A percentile compares a stretch with the other conserved stretches of the same genome.
phyloP scores from a whole-genome alignment of 2,113 vertebrate species.

The Cromileptes altivelis region DNA sequence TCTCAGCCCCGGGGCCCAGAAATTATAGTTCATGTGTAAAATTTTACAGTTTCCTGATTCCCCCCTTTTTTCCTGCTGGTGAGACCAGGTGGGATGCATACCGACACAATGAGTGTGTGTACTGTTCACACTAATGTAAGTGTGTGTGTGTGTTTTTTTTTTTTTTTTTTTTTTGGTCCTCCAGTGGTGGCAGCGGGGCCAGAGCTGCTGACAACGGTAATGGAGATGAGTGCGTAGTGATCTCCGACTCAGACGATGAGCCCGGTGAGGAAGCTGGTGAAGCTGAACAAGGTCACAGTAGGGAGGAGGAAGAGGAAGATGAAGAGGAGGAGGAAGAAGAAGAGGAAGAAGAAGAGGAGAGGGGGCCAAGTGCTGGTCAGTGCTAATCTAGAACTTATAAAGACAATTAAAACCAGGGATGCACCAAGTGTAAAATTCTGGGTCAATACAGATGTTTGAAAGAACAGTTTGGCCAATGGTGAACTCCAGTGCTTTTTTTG shows the following conservation, averaged over 20 bases:
- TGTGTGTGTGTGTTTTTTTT: background rate
- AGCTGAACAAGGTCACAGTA: constrained; percentile 56
- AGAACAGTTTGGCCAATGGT: too few relatives aligned
- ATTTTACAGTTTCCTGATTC: constrained; percentile 31
- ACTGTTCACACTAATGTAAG: background rate
- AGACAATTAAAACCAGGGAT: background rate
- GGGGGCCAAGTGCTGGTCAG: constrained; percentile 70
- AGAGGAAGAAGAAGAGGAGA: constrained; percentile 43
- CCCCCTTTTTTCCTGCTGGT: background rate
- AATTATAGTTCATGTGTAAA: constrained; percentile 22
- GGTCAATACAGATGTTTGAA: too few relatives aligned
- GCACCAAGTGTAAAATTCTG: too few relatives aligned
- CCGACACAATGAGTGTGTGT: background rate
- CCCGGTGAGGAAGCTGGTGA: constrained; percentile 65
- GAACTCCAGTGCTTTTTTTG: too few relatives aligned
- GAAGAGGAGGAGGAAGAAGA: constrained; percentile 44
- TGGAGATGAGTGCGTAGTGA: constrained; percentile 86
- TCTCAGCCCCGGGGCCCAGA: constrained; percentile 7
- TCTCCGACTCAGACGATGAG: constrained; percentile 87
- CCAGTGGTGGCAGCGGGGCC: constrained; percentile 66
- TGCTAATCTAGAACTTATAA: background rate
- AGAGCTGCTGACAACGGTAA: constrained; percentile 78
- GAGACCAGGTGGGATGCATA: constrained; percentile 46
- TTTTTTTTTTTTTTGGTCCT: background rate
- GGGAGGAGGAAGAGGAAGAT: constrained; percentile 64